Base-by-base conservation (phyloP, 2,797 vertebrate species). In the Alauda arvensis region DNA sequence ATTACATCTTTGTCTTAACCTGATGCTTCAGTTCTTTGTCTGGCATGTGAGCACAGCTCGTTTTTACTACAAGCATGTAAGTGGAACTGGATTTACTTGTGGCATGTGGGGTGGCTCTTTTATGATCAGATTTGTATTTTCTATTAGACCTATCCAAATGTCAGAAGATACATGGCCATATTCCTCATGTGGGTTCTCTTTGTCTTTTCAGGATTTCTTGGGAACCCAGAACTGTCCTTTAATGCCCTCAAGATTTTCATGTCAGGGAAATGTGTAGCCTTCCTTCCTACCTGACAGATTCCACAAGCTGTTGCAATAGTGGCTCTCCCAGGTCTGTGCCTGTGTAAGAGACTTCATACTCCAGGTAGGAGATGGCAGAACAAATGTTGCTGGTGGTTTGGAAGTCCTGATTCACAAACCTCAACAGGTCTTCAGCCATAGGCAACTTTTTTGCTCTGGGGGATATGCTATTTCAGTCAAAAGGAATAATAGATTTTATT, bases 231-330 rank as follows among this genome's bases (percentile, higher is more conserved):
- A 66, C n/a, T 25, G 13, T 74, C 42, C 68, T 74, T 78, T 63
- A 67, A 85, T 46, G 34, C 26, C 60, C 31, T 57, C 26, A 42
- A 42, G 8, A 49, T 72, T 55, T 46, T 81, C 18, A 39, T 0
- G 49, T 66, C 83, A 83, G 55, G 67, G 83, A 75, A 85, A 85
- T 75, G 48, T 79, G 28, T 39, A 53, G 40, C 66, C 19, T 77
- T 78, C 77, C 33, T 75, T 87, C 70, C 45, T 51, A 42, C 34
- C 39, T 83, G 91, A 79, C 67, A 92, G 62, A 60, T 78, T 85
- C 85, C 85, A 85, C 39, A 87, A 81, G 29, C 77, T 57, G n/a
- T 76, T 85, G 75, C 76, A 62, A 72, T 87, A 56, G 78, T 31
- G 49, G n/a, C 31, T 87, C 68, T 46, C 69, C 17, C 71, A n/a